Conservation (phyloP, 2,888 invertebrate species). For the Lydus trimaculatus region DNA sequence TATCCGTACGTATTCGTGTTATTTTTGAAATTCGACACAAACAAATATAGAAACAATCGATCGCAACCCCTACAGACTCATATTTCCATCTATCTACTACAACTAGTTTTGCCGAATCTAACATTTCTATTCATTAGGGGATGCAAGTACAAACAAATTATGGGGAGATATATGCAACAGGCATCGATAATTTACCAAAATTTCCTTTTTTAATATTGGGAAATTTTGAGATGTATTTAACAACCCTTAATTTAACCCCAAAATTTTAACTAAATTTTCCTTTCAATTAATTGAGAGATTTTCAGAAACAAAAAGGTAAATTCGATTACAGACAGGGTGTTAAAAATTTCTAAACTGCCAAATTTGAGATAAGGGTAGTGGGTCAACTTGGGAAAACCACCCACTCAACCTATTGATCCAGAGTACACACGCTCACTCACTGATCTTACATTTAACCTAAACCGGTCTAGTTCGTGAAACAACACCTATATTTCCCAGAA, state of each 20-base stretch:
- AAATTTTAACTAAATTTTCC: too few relatives aligned
- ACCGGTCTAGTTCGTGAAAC: neutral
- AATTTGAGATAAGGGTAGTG: conserved; percentile 20
- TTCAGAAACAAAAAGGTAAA: too few relatives aligned
- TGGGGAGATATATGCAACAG: neutral
- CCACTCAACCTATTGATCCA: conserved; percentile 31
- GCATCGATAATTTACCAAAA: too few relatives aligned
- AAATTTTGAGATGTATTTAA: too few relatives aligned
- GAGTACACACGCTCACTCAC: neutral
- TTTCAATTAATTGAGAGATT: too few relatives aligned
- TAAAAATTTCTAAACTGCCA: neutral
- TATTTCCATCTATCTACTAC: neutral
- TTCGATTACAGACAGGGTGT: too few relatives aligned
- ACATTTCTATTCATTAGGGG: neutral
- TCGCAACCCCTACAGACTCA: neutral
- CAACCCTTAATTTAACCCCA: too few relatives aligned
- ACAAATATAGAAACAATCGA: neutral
- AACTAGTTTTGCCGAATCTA: neutral
- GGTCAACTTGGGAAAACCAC: conserved; percentile 26
- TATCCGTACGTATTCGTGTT: neutral
- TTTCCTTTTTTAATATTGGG: too few relatives aligned
- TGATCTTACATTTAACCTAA: neutral
- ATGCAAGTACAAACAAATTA: neutral
- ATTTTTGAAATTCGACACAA: neutral
- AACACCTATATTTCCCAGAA: too few relatives aligned